Conservation (phyloP, 1,140 invertebrate species). For the Brachionus plicatilis region DNA sequence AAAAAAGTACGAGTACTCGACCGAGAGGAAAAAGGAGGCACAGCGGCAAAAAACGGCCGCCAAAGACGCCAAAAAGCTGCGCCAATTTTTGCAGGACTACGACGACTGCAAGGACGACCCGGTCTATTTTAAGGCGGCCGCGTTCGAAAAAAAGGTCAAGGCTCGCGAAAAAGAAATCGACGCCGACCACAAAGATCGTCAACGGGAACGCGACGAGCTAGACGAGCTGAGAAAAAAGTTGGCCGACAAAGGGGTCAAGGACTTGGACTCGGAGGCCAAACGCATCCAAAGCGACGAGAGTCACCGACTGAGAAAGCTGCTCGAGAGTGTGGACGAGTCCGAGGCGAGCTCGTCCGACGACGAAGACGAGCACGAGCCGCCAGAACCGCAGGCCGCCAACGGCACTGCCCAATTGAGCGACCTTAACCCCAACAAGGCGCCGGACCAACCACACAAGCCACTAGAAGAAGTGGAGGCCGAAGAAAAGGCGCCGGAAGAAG, state of each 20-base stretch:
- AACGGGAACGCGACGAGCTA: constrained; percentile 82
- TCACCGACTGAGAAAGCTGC: constrained; percentile 15
- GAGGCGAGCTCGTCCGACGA: background rate
- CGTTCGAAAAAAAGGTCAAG: constrained; percentile 75
- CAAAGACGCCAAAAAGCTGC: constrained; percentile 81
- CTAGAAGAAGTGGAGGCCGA: background rate
- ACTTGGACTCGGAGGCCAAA: constrained; percentile 71
- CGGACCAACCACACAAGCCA: no score
- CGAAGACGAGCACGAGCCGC: background rate
- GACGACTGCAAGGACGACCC: constrained; percentile 92
- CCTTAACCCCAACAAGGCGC: background rate
- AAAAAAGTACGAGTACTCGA: constrained; percentile 84
- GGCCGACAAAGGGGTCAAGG: constrained; percentile 70
- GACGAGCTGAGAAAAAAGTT: constrained; percentile 78
- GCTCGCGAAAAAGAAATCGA: constrained; percentile 87
- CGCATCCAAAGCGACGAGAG: constrained; percentile 30
- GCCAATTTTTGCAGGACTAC: constrained; percentile 96
- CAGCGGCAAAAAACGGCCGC: constrained; percentile 71
- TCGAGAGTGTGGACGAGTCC: background rate
- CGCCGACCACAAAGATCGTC: constrained; percentile 77
- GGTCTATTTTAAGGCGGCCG: constrained; percentile 92
- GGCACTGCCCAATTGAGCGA: background rate
- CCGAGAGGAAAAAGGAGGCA: constrained; percentile 76
- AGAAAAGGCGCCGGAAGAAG: background rate
- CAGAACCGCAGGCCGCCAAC: background rate